Evolutionary conservation across 2,888 invertebrate genomes (phyloP).

Genomic region (Gibbula magus): DNA sequence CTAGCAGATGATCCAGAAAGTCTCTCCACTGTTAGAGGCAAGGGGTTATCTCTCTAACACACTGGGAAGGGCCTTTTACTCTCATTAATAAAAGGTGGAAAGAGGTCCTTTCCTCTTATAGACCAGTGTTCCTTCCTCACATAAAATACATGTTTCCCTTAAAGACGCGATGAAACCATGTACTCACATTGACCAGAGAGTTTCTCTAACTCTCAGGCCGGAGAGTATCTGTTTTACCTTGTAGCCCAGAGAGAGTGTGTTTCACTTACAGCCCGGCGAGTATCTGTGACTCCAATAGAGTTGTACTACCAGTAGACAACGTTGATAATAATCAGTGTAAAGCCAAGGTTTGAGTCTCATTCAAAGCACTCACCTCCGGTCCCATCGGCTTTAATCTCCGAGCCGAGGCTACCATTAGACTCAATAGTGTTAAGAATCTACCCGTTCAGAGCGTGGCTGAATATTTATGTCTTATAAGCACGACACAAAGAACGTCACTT

Average conservation of each 20-base stretch:
- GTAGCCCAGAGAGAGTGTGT: not conserved
- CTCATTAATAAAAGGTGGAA: too few relatives aligned
- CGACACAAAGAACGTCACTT: not conserved
- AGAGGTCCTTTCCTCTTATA: too few relatives aligned
- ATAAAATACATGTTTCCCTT: too few relatives aligned
- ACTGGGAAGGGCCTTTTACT: too few relatives aligned
- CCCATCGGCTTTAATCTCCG: not conserved
- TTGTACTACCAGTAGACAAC: not conserved
- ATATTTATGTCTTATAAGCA: slow-evolving; percentile 2
- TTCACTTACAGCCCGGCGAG: not conserved
- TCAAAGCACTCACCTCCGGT: not conserved
- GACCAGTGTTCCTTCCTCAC: too few relatives aligned
- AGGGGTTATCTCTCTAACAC: too few relatives aligned
- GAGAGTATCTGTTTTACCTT: not conserved
- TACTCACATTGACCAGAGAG: too few relatives aligned
- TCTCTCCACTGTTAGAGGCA: too few relatives aligned
- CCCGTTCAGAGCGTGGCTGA: not conserved
- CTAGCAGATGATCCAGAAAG: too few relatives aligned
- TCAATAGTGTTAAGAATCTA: not conserved
- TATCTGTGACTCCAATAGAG: not conserved
- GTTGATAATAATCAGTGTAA: not conserved
- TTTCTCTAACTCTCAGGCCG: too few relatives aligned
- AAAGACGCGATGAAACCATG: too few relatives aligned
- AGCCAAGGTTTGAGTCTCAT: not conserved
- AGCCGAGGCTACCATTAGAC: not conserved